These are phyloP conservation scores for Eurytoma adleriae DNA, from an alignment of 2,888 invertebrate species.

Conservation along the genomic window DNA sequence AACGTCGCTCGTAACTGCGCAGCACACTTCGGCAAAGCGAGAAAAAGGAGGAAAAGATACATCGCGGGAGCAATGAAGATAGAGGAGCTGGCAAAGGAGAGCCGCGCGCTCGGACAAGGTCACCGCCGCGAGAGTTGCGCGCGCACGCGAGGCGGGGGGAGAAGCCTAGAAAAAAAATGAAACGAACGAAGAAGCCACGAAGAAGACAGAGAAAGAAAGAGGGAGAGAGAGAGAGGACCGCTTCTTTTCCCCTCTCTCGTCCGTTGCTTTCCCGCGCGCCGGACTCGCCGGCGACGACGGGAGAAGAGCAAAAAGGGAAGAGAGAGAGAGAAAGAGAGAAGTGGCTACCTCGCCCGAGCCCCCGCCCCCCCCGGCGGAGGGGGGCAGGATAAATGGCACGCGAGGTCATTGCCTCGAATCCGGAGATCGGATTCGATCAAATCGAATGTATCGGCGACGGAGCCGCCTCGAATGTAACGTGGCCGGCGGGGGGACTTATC, in stretches of 20 bases:
- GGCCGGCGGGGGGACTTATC: too few species aligned
- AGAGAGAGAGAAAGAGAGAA: slow-evolving; percentile 11
- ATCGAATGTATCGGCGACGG: slow-evolving; percentile 58
- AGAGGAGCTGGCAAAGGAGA: neutral
- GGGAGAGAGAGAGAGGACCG: neutral
- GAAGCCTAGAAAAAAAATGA: slow-evolving; percentile 5
- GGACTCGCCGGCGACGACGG: slow-evolving; percentile 11
- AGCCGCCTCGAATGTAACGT: neutral
- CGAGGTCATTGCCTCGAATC: slow-evolving; percentile 74
- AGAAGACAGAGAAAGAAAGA: neutral
- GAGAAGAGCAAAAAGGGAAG: slow-evolving; percentile 32
- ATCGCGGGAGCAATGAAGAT: slow-evolving; percentile 6
- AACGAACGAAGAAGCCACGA: neutral
- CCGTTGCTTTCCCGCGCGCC: slow-evolving; percentile 1
- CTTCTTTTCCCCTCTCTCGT: neutral
- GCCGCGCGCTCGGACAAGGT: slow-evolving; percentile 24
- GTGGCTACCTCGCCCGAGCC: too few species aligned
- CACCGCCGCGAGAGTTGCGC: slow-evolving; percentile 11
- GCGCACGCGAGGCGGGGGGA: slow-evolving; percentile 1
- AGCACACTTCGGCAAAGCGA: too few species aligned
- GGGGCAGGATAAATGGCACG: slow-evolving; percentile 72
- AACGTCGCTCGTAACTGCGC: too few species aligned
- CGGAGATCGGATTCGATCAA: slow-evolving; percentile 70
- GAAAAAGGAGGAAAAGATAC: neutral
- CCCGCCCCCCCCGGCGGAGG: neutral